phyloP scores from a whole-genome alignment of 1,140 invertebrate species.

The Helicorthomorpha holstii region DNA sequence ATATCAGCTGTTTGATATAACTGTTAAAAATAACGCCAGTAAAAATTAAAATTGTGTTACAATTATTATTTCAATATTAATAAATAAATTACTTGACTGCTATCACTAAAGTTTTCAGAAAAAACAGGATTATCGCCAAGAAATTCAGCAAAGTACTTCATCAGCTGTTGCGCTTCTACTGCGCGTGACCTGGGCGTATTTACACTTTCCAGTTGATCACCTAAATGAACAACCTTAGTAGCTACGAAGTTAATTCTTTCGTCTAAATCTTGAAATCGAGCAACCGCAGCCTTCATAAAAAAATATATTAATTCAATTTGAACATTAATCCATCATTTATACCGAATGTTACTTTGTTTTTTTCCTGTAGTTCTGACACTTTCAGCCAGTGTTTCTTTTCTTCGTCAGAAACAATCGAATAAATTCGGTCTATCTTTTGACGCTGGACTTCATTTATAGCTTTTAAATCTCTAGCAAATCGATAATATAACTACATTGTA shows the following conservation, averaged over 20 bases:
- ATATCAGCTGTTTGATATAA: slow-evolving; percentile 94
- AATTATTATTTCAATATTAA: neutral
- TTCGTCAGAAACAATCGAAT: slow-evolving; percentile 66
- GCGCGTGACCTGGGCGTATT: slow-evolving; percentile 84
- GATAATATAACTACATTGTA: too few species aligned
- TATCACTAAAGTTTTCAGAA: slow-evolving; percentile 74
- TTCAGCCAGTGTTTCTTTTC: slow-evolving; percentile 65
- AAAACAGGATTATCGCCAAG: slow-evolving; percentile 65
- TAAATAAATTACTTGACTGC: slow-evolving; percentile 41
- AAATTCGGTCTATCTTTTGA: slow-evolving; percentile 71
- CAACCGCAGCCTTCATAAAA: slow-evolving; percentile 41
- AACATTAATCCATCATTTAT: neutral
- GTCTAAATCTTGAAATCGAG: slow-evolving; percentile 80
- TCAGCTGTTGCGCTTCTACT: slow-evolving; percentile 82
- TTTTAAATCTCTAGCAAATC: slow-evolving; percentile 43
- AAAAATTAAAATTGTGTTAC: slow-evolving; percentile 4
- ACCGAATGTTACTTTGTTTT: slow-evolving; percentile 49
- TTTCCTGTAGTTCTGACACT: slow-evolving; percentile 64
- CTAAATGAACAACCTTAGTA: slow-evolving; percentile 90
- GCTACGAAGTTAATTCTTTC: slow-evolving; percentile 92
- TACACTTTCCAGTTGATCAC: slow-evolving; percentile 91
- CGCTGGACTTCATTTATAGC: slow-evolving; percentile 67
- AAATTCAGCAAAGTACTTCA: slow-evolving; percentile 88
- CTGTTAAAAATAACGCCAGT: slow-evolving; percentile 26
- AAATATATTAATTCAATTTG: neutral